Conservation (phyloP, 2,888 invertebrate species). For the Lepidochrysops patricia region DNA sequence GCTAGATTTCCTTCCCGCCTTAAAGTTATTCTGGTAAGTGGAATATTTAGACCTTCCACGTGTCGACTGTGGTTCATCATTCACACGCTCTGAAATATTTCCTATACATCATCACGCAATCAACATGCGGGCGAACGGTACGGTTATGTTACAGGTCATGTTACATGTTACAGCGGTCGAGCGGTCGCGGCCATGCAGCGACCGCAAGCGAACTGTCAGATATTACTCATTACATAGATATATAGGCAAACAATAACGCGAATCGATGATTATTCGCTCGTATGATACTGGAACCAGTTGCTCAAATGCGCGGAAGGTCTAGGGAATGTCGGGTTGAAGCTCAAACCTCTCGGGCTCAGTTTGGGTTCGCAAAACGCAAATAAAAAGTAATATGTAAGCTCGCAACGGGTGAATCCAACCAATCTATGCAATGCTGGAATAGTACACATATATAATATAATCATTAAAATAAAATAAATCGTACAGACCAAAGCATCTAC, state of each 20-base stretch:
- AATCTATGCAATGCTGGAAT: constrained; percentile 58
- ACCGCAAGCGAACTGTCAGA: constrained; percentile 43
- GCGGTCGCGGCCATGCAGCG: constrained; percentile 36
- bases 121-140: constrained; percentile 44
- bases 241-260: constrained; percentile 22
- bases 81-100: constrained; percentile 88
- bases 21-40: constrained; percentile 90
- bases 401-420: constrained; percentile 49
- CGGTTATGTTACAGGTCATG: constrained; percentile 13
- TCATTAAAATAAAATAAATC: constrained; percentile 42
- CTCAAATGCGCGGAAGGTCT: constrained; percentile 66
- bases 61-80: constrained; percentile 84
- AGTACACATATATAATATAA: constrained; percentile 56
- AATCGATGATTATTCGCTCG: constrained; percentile 22
- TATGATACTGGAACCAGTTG: constrained; percentile 48
- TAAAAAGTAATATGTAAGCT: constrained; percentile 40
- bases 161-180: constrained; percentile 16
- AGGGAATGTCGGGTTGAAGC: constrained; percentile 50
- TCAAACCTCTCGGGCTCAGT: constrained; percentile 41
- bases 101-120: constrained; percentile 42
- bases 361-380: constrained; percentile 48
- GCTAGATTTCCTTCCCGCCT: constrained; percentile 91
- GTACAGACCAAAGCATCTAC: constrained; percentile 54
- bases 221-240: constrained; percentile 19
- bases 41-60: constrained; percentile 89